Conservation (phyloP, 2,113 vertebrate species). For the Sebastes fasciatus region DNA sequence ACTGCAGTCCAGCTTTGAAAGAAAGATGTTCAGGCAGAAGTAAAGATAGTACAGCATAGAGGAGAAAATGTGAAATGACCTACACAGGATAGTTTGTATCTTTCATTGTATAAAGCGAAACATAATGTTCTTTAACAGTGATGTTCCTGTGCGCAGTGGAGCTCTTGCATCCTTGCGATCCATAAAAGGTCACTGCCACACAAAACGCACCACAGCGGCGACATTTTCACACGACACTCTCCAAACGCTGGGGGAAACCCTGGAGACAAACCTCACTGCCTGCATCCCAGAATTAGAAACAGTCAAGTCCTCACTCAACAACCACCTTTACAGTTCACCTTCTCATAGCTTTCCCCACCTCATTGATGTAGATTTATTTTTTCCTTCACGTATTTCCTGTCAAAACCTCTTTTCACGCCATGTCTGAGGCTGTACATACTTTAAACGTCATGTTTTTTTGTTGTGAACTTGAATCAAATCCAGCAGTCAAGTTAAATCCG, state of each 20-base stretch:
- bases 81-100: slow-evolving; percentile 39
- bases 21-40: neutral
- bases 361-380: slow-evolving; percentile 31
- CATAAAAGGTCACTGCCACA: slow-evolving; percentile 74
- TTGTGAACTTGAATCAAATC: slow-evolving; percentile 30
- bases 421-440: neutral
- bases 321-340: slow-evolving; percentile 53
- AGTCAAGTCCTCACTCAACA: slow-evolving; percentile 45
- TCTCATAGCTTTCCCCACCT: slow-evolving; percentile 18
- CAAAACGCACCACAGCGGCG: slow-evolving; percentile 56
- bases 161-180: slow-evolving; percentile 61
- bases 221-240: slow-evolving; percentile 71
- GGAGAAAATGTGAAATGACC: slow-evolving; percentile 2
- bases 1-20: neutral
- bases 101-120: slow-evolving; percentile 43
- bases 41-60: neutral
- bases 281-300: slow-evolving; percentile 65
- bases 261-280: slow-evolving; percentile 62
- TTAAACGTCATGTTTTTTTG: slow-evolving; percentile 13
- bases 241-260: slow-evolving; percentile 63
- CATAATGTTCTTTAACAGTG: slow-evolving; percentile 49
- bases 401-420: slow-evolving; percentile 1
- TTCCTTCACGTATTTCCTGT: slow-evolving; percentile 17
- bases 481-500: slow-evolving; percentile 5
- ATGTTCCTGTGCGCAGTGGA: slow-evolving; percentile 42